These are phyloP conservation scores for Xestia rhomboidea DNA, from an alignment of 2,888 invertebrate genomes.

Conservation along the genomic window DNA sequence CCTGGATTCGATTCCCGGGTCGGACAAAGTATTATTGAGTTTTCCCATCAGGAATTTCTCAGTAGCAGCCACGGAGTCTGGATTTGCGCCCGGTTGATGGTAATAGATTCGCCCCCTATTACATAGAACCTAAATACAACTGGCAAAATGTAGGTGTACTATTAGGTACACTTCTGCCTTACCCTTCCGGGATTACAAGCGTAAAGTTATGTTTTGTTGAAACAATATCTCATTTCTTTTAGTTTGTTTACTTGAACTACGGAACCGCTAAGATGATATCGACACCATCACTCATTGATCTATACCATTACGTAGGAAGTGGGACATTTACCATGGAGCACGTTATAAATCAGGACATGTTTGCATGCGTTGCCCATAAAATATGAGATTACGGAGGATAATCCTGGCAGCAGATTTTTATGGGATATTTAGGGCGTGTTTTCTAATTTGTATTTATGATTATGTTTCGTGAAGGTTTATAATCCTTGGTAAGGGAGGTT, in stretches of 20 bases:
- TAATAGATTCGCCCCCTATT: no score
- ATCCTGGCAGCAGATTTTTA: constrained; percentile 59
- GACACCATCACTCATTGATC: constrained; percentile 70
- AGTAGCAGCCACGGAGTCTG: no score
- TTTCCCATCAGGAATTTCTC: no score
- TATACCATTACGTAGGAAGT: constrained; percentile 60
- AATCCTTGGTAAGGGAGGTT: constrained; percentile 11
- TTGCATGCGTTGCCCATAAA: constrained; percentile 72
- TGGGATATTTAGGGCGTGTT: constrained; percentile 46
- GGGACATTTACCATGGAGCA: constrained; percentile 47
- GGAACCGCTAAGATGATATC: constrained; percentile 33
- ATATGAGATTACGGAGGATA: constrained; percentile 67
- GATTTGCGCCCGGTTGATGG: no score
- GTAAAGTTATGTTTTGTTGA: background rate
- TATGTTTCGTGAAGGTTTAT: constrained; percentile 39
- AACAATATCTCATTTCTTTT: background rate
- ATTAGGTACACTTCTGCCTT: no score
- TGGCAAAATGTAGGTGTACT: no score
- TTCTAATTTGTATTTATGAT: constrained; percentile 57
- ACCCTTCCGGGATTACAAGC: no score
- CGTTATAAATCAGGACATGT: constrained; percentile 77
- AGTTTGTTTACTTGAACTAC: constrained; percentile 16
- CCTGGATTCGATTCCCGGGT: no score
- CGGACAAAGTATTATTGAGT: no score
- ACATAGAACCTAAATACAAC: no score